Evolutionary conservation across 1,140 invertebrate species (phyloP), one percentile per base, ranked within the genome.

Genomic region (Drosophila orena): DNA sequence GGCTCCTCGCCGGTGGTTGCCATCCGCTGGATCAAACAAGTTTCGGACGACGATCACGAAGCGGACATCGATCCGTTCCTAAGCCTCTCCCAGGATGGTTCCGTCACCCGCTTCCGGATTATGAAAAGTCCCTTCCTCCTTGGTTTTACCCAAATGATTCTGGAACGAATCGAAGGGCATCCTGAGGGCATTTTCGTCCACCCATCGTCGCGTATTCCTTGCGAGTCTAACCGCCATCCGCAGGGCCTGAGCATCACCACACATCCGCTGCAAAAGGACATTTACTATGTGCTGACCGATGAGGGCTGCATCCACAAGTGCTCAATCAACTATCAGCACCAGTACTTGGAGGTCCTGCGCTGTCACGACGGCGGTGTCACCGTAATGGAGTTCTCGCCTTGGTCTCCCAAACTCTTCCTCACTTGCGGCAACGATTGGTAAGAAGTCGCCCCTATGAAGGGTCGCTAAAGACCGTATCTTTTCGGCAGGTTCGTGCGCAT

Each of bases 391-490:
- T 97, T 96, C 93, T 98, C 97, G 5, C 95, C 95, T 0, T 97
- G 95, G 92, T 96, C 96, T 88, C 93, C 94, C 0, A 94, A 95
- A 50, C 93, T 98, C 14, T 95, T 96, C 69, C 93, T 97, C 0
- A 97, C 97, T 0, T 97, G 96, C 80, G 97, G 97, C 40, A 96
- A 96, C 20, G 97, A 98, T 91, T 97, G 96, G 94, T 94, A 90
- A 20, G 93, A 4, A 11, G 4, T 2, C 12, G 2, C 17, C 10
- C 8, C 15, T 8, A 11, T 10, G 15, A 14, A 30, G 30, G 7
- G 30, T 30, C 2, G 30, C 30, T 30, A 8, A 8, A 8, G 2
- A n/a, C 5, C 4, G 5, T 12, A 2, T 5, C 2, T 24, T 0
- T 22, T 42, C 10, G 10, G 2, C 22, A 92, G 91, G 91, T 94